Evolutionary conservation across 2,113 vertebrate species (phyloP), one percentile per base, ranked within the genome.

Genomic region (Smithornis capensis): DNA sequence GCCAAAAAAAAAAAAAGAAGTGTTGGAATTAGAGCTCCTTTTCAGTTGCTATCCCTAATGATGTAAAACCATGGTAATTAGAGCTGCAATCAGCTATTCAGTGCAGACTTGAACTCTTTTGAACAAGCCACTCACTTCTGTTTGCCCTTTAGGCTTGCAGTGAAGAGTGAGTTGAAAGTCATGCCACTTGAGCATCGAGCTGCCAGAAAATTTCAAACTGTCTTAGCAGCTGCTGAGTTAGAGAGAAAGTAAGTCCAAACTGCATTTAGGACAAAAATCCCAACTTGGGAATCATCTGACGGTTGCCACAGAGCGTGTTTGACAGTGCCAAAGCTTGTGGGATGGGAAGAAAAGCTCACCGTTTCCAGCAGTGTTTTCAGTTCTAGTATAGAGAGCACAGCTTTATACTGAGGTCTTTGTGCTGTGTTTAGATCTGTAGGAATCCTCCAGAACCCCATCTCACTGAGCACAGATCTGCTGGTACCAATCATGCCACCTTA

Each of bases 1-100:
- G 90, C 35, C 94, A 70, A 38, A 73, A 29, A 68, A 38, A 35
- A 59, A 14, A 28, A 4, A 37, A n/a, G 19, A 22, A 22, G 64
- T 62, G 44, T 71, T 87, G 69, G 37, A 90, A 92, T 94, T 79
- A 79, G 76, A 74, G 81, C 28, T 62, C 24, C 64, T 87, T 67
- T 93, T 86, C 94, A 60, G 59, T 83, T 88, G 78, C 84, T 88
- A 15, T 95, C 84, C 92, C 80, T 96, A 96, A 93, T 74, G 69
- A 92, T 95, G 91, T 78, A 95, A 94, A 97, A 8, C 90, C 45
- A 17, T 94, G 89, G 57, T 80, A 93, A 97, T 97, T 96, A 96
- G 86, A 94, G 82, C 89, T 35, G 60, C 76, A 94, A 89, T 84
- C 85, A 96, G 64, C 89, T 92, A 65, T 95, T 92, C 69, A 55